Evolutionary conservation across 2,888 invertebrate species (phyloP).

Genomic region (Disparrhopalites patrizii): DNA sequence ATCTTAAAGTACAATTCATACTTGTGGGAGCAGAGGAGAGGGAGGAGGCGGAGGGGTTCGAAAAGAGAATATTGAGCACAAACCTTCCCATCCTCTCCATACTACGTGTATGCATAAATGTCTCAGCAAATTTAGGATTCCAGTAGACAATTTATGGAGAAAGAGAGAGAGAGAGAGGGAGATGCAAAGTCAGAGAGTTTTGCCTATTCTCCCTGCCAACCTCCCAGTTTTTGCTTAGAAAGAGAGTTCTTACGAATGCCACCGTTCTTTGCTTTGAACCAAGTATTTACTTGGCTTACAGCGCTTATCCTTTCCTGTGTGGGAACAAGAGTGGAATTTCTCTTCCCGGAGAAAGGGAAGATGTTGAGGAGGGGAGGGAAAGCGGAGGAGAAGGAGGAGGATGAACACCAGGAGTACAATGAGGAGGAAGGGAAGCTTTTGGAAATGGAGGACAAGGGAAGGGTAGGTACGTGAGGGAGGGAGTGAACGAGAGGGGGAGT

Average conservation of each 20-base stretch:
- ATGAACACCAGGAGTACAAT: not conserved
- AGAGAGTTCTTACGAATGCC: too few relatives aligned
- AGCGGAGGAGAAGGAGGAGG: not conserved
- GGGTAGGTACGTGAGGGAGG: conserved; percentile 8
- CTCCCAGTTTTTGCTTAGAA: not conserved
- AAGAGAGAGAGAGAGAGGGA: conserved; percentile 17
- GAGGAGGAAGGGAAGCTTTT: not conserved
- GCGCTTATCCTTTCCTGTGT: not conserved
- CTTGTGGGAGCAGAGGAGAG: conserved; percentile 21
- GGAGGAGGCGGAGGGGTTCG: conserved; percentile 5
- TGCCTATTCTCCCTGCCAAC: conserved; percentile 26
- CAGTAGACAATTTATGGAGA: conserved; percentile 27
- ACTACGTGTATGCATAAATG: conserved; percentile 29
- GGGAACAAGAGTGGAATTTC: too few relatives aligned
- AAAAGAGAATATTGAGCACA: conserved; percentile 25
- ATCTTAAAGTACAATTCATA: conserved; percentile 20
- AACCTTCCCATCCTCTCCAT: conserved; percentile 19
- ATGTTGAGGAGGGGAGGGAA: not conserved
- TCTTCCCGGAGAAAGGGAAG: not conserved
- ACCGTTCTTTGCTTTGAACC: too few relatives aligned
- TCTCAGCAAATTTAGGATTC: conserved; percentile 26
- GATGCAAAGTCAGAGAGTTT: conserved; percentile 37
- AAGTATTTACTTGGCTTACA: not conserved
- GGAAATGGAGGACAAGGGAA: not conserved
- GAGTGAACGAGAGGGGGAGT: conserved; percentile 30